A percentile compares a stretch with the other conserved stretches of the same genome.
These are phyloP conservation scores for Axea sp. DNA, from an alignment of 2,888 invertebrate genomes.

Conservation along the genomic window DNA sequence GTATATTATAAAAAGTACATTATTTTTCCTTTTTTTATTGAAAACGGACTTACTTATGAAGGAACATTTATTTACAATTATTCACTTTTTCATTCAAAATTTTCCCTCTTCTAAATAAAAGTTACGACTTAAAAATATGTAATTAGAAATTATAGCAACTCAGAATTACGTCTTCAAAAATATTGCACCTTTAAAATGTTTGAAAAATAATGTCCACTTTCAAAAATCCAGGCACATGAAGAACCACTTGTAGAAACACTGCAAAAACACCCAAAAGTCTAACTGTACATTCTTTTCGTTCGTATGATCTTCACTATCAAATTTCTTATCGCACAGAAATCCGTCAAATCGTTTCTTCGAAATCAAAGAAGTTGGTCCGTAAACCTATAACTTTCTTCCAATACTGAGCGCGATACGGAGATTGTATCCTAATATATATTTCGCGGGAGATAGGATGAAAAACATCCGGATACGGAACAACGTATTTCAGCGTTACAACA, in stretches of 20 bases:
- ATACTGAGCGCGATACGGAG: conserved; percentile 70
- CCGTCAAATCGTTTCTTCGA: conserved; percentile 2
- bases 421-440: conserved; percentile 76
- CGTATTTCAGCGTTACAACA: conserved; percentile 32
- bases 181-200: conserved; percentile 6
- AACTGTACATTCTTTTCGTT: conserved; percentile 13
- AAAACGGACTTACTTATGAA: no score
- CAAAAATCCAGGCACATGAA: conserved; percentile 4
- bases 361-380: conserved; percentile 31
- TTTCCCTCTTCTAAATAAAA: no score
- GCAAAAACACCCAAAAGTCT: conserved; percentile 16
- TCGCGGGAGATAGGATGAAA: conserved; percentile 81
- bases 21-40: no score
- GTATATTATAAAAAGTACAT: no score
- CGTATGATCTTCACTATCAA: conserved; percentile 15
- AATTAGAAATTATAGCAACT: no score
- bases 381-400: conserved; percentile 63
- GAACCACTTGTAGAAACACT: conserved; percentile 19
- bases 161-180: no score
- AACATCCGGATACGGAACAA: conserved; percentile 77
- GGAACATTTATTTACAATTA: no score
- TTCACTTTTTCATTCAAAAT: no score
- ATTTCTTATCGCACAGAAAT: conserved; percentile 15
- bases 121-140: no score
- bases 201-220: background rate